Percentiles rank a stretch among this genome's conserved stretches.
Evolutionary conservation across 1,140 invertebrate genomes (phyloP).

Genomic region (Heliconius hewitsoni): DNA sequence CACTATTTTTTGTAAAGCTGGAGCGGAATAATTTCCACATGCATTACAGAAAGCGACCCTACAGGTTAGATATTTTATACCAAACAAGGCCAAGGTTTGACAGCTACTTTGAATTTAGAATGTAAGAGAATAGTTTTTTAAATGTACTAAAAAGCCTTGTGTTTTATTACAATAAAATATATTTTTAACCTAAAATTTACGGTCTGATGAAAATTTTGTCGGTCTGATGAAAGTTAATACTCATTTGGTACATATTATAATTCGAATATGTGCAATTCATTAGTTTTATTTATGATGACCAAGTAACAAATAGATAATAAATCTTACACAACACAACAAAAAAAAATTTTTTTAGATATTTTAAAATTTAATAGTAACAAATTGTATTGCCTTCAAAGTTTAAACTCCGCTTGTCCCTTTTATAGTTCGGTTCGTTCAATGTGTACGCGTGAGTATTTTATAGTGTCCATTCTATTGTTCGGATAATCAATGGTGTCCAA

Average conservation of each 20-base stretch:
- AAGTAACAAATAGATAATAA: neutral
- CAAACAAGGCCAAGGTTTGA: neutral
- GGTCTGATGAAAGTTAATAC: slow-evolving; percentile 10
- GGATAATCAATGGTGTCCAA: slow-evolving; percentile 25
- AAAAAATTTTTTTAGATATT: neutral
- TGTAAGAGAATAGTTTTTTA: slow-evolving; percentile 9
- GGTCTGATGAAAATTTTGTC: slow-evolving; percentile 4
- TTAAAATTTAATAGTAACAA: neutral
- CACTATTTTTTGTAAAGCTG: slow-evolving; percentile 61
- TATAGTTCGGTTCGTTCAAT: slow-evolving; percentile 12
- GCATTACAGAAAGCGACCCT: slow-evolving; percentile 79
- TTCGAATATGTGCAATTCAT: neutral
- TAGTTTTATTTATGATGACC: neutral
- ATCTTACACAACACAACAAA: neutral
- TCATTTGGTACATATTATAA: neutral
- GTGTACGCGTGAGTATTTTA: slow-evolving; percentile 38
- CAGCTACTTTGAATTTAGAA: slow-evolving; percentile 1
- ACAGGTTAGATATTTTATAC: slow-evolving; percentile 58
- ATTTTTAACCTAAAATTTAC: slow-evolving; percentile 13
- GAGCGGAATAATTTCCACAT: slow-evolving; percentile 74
- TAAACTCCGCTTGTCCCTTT: neutral
- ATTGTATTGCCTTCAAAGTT: neutral
- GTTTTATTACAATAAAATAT: slow-evolving; percentile 5
- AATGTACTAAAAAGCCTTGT: slow-evolving; percentile 11
- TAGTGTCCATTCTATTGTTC: slow-evolving; percentile 39